Evolutionary conservation across 1,140 invertebrate species (phyloP).

Genomic region (Heliconius eleuchia): DNA sequence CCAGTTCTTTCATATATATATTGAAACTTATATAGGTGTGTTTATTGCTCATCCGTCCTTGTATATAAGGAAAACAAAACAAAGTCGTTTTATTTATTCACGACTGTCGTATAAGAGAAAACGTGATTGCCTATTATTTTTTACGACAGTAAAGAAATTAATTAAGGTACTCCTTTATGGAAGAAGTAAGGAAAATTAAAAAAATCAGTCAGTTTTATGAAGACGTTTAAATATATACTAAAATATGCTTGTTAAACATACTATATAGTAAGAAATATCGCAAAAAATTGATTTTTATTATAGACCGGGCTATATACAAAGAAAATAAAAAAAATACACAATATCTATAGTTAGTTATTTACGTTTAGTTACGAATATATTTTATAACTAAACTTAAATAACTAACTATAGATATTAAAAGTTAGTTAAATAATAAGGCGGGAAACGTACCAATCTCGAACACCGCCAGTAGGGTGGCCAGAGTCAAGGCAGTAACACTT

Average conservation of each 20-base stretch:
- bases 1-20: too few relatives aligned
- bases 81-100: slow-evolving; percentile 3
- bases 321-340: not conserved
- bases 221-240: too few relatives aligned
- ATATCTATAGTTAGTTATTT: not conserved
- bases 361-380: not conserved
- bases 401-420: not conserved
- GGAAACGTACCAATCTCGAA: slow-evolving; percentile 60
- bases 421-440: slow-evolving; percentile 6
- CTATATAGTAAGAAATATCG: too few relatives aligned
- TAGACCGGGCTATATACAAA: not conserved
- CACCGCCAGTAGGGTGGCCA: slow-evolving; percentile 59
- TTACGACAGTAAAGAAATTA: not conserved
- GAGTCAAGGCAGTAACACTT: slow-evolving; percentile 52
- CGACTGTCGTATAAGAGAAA: not conserved
- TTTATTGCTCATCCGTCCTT: slow-evolving; percentile 5
- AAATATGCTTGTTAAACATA: too few relatives aligned
- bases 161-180: not conserved
- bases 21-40: not conserved
- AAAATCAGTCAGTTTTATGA: too few relatives aligned
- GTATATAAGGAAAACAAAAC: slow-evolving; percentile 22
- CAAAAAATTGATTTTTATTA: too few relatives aligned
- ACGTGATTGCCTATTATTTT: not conserved
- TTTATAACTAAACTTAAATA: not conserved
- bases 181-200: too few relatives aligned